phyloP scores from a whole-genome alignment of 2,888 invertebrate species.

The Melolontha melolontha region DNA sequence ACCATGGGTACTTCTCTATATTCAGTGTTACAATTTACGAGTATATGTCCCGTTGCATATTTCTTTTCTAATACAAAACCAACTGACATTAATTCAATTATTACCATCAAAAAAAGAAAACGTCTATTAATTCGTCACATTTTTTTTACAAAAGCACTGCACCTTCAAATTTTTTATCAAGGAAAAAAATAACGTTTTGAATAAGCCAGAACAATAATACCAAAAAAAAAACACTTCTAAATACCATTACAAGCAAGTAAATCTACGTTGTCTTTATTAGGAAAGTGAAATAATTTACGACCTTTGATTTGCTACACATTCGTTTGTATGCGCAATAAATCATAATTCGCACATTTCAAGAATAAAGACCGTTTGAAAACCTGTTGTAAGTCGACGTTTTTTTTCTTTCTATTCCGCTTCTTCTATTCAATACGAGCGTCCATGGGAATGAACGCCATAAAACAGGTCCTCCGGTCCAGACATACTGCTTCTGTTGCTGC shows the following conservation, averaged over 20 bases:
- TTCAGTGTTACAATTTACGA: no score
- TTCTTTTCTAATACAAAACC: no score
- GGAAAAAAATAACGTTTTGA: constrained; percentile 1
- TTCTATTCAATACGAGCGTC: constrained; percentile 26
- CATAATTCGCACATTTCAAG: constrained; percentile 44
- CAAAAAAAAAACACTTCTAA: constrained; percentile 11
- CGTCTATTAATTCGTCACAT: no score
- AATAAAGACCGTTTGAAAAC: constrained; percentile 46
- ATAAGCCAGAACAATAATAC: neutral
- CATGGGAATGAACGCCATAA: constrained; percentile 45
- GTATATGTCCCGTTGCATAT: no score
- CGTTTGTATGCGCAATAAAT: constrained; percentile 37
- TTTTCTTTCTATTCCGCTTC: constrained; percentile 12
- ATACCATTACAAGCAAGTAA: constrained; percentile 29
- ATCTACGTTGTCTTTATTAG: constrained; percentile 42
- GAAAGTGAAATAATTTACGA: constrained; percentile 38
- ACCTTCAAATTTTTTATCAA: no score
- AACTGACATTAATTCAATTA: no score
- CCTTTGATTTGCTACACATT: constrained; percentile 42
- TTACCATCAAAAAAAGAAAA: no score
- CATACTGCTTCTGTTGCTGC: constrained; percentile 8
- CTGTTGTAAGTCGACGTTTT: constrained; percentile 40
- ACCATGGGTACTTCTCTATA: no score
- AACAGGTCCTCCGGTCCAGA: constrained; percentile 44
- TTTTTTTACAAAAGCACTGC: no score